Evolutionary conservation across 2,797 vertebrate species (phyloP), one percentile per base, ranked within the genome.

Genomic region (Gouania willdenowi): DNA sequence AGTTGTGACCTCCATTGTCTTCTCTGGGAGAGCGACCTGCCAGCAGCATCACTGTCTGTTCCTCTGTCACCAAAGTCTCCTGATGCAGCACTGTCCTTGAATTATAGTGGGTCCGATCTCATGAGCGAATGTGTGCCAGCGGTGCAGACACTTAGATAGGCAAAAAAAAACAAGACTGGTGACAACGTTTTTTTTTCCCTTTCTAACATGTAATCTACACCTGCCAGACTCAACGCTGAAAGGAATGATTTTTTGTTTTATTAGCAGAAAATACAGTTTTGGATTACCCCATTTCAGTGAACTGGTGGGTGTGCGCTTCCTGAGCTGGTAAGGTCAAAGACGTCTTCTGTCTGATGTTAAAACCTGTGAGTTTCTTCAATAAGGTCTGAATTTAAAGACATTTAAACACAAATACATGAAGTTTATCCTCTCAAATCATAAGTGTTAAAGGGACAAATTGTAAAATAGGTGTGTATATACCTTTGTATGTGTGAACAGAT

Each of bases 1-100:
- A 32, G 31, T 26, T 33, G 28, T 17, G 0, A 31, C 44, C 62
- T 52, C 41, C 44, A 20, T 40, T 17, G 26, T 51, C 22, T 41
- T 29, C 30, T 26, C 40, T 42, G 16, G 35, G 70, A 76, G 45
- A 66, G 42, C 40, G 58, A 66, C 50, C 60, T 71, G 71, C 50
- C 67, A 49, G 29, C 18, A 5, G 32, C 49, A 29, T 60, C 31
- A 35, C 41, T 30, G 41, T 49, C 42, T 37, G 14, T 24, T 8
- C 25, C 12, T 21, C 28, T 17, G 12, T 38, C 39, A 41, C 26
- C 43, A 24, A 65, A 26, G 49, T 44, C 47, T 75, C 57, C 45
- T 26, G 49, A 38, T 48, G 54, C 63, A n/a, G n/a, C n/a, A n/a
- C n/a, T n/a, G n/a, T n/a, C n/a, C n/a, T 60, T 46, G 47, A 64